Conservation (phyloP, 2,888 invertebrate genomes). For the Dusona sp. region DNA sequence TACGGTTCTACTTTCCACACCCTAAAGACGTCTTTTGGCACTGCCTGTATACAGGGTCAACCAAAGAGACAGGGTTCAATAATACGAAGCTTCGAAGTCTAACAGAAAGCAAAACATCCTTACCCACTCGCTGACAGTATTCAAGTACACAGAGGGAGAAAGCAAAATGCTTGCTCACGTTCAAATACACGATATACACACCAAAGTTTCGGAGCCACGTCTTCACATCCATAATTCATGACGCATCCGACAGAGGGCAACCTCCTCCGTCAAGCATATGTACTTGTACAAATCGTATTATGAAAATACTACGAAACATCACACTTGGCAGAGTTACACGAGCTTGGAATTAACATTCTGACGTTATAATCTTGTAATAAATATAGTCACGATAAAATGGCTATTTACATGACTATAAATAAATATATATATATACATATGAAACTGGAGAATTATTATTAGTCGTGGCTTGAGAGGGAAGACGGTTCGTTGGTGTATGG, state of each 20-base stretch:
- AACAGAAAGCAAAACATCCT: slow-evolving; percentile 25
- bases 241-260: slow-evolving; percentile 18
- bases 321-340: slow-evolving; percentile 36
- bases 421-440: neutral
- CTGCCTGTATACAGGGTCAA: slow-evolving; percentile 34
- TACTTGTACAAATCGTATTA: slow-evolving; percentile 25
- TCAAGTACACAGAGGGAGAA: slow-evolving; percentile 32
- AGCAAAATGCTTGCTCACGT: slow-evolving; percentile 23
- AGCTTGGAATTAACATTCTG: slow-evolving; percentile 47
- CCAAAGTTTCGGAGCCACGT: slow-evolving; percentile 40
- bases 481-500: slow-evolving; percentile 23
- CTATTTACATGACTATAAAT: slow-evolving; percentile 26
- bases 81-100: neutral
- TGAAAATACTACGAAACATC: slow-evolving; percentile 40
- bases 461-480: neutral
- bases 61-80: slow-evolving; percentile 26
- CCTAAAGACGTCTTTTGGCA: neutral
- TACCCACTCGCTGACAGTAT: slow-evolving; percentile 3
- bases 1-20: too few relatives aligned
- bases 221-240: slow-evolving; percentile 50
- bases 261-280: neutral
- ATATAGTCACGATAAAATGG: slow-evolving; percentile 45
- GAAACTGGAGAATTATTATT: slow-evolving; percentile 18
- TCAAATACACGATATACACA: slow-evolving; percentile 7
- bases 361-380: slow-evolving; percentile 53